These are phyloP conservation scores for Oscheius sp. DNA, from an alignment of 2,888 invertebrate species.

Conservation along the genomic window DNA sequence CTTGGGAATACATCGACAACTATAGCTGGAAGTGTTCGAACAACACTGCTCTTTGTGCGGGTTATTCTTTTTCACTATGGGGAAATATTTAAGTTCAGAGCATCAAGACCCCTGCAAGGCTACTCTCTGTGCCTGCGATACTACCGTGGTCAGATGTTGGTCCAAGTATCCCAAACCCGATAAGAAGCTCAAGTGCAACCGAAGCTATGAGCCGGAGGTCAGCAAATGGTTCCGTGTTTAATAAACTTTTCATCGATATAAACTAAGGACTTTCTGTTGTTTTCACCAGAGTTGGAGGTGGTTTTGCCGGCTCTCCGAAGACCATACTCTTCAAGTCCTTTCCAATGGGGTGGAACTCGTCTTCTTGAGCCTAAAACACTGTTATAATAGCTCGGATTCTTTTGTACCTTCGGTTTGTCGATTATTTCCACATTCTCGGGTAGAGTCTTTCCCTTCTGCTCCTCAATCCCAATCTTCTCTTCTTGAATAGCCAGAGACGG, in stretches of 20 bases:
- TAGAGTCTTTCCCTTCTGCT: not conserved
- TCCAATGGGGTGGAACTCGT: slow-evolving; percentile 3
- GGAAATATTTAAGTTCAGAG: slow-evolving; percentile 23
- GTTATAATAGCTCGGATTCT: not conserved
- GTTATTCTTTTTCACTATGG: slow-evolving; percentile 18
- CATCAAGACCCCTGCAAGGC: slow-evolving; percentile 57
- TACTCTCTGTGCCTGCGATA: slow-evolving; percentile 66
- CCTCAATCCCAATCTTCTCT: not conserved
- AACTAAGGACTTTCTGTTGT: not conserved
- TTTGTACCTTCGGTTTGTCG: not conserved
- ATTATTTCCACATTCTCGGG: not conserved
- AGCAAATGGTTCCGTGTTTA: slow-evolving; percentile 24
- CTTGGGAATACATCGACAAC: slow-evolving; percentile 66
- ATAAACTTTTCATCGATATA: not conserved
- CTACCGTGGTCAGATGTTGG: slow-evolving; percentile 67
- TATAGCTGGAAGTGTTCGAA: slow-evolving; percentile 61
- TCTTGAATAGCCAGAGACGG: not conserved
- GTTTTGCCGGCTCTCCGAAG: slow-evolving; percentile 1
- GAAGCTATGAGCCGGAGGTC: not conserved
- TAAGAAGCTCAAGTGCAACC: slow-evolving; percentile 54
- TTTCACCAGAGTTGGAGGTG: slow-evolving; percentile 8
- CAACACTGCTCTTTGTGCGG: slow-evolving; percentile 52
- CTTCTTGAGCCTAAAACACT: not conserved
- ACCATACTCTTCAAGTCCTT: not conserved
- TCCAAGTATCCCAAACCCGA: slow-evolving; percentile 57